Base-by-base conservation (phyloP, 1,140 invertebrate species). In the Drosophila funebris region DNA sequence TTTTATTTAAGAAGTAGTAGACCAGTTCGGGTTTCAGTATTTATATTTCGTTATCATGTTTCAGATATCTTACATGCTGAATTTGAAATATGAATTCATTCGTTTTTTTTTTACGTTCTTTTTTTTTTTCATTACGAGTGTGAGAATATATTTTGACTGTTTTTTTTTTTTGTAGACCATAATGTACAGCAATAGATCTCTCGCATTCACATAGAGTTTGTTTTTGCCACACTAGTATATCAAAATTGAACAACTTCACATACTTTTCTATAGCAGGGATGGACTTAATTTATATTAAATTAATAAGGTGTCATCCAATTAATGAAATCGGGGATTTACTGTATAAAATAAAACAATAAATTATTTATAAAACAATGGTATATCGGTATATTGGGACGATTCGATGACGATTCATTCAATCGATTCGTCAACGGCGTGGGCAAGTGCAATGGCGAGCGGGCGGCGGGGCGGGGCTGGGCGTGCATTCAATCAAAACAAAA, bases 321-420 rank as follows among this genome's bases (percentile, higher is more conserved):
- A 88, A 88, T 83, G 78, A 88, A 88, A 88, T 88, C 83, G 82
- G 83, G 83, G 83, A 68, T 88, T 88, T 78, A 88, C 83, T 88
- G 83, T 88, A 73, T 88, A 79, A 82, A 68, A 79, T 62, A 84
- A 82, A 77, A 88, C 48, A 76, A 88, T 71, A 83, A 44, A 71
- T 83, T 63, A 73, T 78, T 76, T 61, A 68, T 64, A 53, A 48
- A 46, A 46, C 43, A 46, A 4, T 24, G 18, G 33, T 7, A 36
- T 36, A 41, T 18, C 18, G 16, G 50, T 67, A 61, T 37, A 66
- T 16, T 41, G 58, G 54, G 58, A 44, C 33, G 33, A 71, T 61
- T 77, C 53, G 53, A 20, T 68, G 60, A 16, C 24, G 27, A 14
- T 29, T 46, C 24, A 16, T 13, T 11, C 8, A 33, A 33, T 33